A percentile compares a stretch with the other conserved stretches of the same genome.
phyloP scores from a whole-genome alignment of 2,797 vertebrate species.

The Cetoscarus ocellatus region DNA sequence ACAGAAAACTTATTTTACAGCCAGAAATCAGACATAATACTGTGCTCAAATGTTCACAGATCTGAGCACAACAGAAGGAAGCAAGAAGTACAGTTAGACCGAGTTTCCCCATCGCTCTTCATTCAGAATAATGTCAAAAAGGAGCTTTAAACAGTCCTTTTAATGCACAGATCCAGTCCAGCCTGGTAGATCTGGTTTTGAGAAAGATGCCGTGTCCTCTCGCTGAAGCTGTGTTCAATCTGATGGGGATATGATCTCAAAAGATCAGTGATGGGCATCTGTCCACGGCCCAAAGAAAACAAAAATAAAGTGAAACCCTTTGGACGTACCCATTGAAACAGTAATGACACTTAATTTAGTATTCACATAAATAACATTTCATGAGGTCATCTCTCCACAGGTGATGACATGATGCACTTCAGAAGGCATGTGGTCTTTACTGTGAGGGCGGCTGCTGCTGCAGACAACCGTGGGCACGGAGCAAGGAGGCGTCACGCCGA shows the following conservation, averaged over 20 bases:
- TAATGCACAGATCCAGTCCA: conserved; percentile 14
- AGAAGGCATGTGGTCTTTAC: conserved; percentile 85
- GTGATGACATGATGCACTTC: conserved; percentile 87
- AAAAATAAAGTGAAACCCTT: conserved; percentile 17
- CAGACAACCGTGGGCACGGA: conserved; percentile 82
- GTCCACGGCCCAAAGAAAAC: neutral
- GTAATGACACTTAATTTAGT: conserved; percentile 68
- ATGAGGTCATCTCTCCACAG: conserved; percentile 52
- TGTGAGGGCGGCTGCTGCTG: conserved; percentile 67
- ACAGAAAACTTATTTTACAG: conserved; percentile 50
- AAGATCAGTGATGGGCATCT: neutral
- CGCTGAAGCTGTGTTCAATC: too few species aligned
- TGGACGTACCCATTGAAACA: conserved; percentile 39
- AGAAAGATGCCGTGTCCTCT: too few species aligned
- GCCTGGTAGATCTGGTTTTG: conserved; percentile 1
- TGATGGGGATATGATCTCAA: too few species aligned
- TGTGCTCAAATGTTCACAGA: conserved; percentile 60
- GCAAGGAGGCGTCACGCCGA: conserved; percentile 73
- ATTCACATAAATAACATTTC: conserved; percentile 78
- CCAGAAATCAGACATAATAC: conserved; percentile 50
- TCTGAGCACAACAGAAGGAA: conserved; percentile 21
- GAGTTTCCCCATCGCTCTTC: neutral
- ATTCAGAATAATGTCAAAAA: neutral
- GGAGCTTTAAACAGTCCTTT: neutral
- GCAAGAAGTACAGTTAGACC: conserved; percentile 17